Conservation (phyloP, 2,113 vertebrate species). For the Aegithalos caudatus region DNA sequence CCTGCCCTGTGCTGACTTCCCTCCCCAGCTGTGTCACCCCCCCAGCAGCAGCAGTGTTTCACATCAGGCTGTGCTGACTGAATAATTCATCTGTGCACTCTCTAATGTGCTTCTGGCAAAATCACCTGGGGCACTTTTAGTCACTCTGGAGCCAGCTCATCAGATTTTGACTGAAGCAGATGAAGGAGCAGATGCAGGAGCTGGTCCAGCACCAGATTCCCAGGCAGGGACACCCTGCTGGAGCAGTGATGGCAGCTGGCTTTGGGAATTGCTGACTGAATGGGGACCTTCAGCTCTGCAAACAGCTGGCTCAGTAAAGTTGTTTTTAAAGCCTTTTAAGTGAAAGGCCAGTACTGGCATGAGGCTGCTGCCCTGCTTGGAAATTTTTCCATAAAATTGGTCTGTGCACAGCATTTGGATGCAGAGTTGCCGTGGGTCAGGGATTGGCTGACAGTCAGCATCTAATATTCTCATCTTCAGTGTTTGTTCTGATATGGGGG, state of each 20-base stretch:
- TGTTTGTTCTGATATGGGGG: background rate
- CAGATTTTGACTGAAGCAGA: background rate
- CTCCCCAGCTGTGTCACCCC: background rate
- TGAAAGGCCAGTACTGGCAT: background rate
- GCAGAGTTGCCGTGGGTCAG: background rate
- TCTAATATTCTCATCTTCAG: background rate
- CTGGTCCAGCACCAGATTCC: background rate
- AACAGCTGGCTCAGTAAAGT: background rate
- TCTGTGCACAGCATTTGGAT: background rate
- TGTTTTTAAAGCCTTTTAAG: background rate
- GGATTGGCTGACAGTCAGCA: background rate
- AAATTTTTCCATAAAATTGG: background rate
- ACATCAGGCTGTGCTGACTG: background rate
- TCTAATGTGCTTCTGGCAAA: background rate
- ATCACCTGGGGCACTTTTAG: background rate
- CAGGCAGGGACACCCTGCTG: background rate
- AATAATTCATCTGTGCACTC: background rate
- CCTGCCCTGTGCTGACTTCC: background rate
- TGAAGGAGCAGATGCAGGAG: conserved; percentile 28
- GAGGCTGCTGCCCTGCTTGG: background rate
- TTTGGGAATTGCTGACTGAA: background rate
- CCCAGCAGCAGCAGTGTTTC: background rate
- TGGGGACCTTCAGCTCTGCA: background rate
- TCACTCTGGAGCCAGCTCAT: background rate
- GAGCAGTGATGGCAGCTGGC: background rate